A percentile compares a stretch with the other conserved stretches of the same genome.
phyloP scores from a whole-genome alignment of 2,888 invertebrate genomes.

The Sylvicola cinctus region DNA sequence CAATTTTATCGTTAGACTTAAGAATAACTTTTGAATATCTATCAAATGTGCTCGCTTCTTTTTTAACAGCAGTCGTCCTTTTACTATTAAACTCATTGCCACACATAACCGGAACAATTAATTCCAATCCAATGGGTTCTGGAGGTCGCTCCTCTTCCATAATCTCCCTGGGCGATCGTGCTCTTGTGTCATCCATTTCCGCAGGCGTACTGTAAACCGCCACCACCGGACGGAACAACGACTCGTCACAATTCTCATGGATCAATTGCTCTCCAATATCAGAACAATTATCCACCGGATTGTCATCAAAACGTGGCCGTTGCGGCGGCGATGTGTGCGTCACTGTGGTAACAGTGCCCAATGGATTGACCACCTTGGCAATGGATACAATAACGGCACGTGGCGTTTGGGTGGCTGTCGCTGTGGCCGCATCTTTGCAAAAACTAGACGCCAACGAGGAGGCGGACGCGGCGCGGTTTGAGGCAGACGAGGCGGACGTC shows the following conservation, averaged over 20 bases:
- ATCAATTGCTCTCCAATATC: conserved; percentile 20
- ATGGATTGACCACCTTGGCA: conserved; percentile 46
- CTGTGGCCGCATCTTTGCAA: conserved; percentile 1
- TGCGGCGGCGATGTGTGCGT: conserved; percentile 14
- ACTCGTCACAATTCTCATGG: conserved; percentile 43
- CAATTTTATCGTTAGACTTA: background rate
- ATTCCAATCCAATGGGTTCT: conserved; percentile 17
- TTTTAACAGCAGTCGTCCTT: too few species aligned
- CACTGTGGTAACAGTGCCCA: conserved; percentile 43
- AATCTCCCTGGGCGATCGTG: conserved; percentile 1
- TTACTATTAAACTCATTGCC: conserved; percentile 2
- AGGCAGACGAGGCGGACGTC: conserved; percentile 28
- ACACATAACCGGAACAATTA: conserved; percentile 22
- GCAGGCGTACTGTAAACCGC: conserved; percentile 21
- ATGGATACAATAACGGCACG: conserved; percentile 8
- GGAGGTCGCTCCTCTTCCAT: conserved; percentile 13
- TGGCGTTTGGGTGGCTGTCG: conserved; percentile 1
- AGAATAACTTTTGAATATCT: conserved; percentile 1
- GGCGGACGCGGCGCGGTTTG: conserved; percentile 15
- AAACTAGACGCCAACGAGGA: background rate
- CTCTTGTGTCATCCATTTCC: conserved; percentile 1
- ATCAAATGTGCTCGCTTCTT: conserved; percentile 2
- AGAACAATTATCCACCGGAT: conserved; percentile 6
- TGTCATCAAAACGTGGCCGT: conserved; percentile 13
- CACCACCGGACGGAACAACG: conserved; percentile 44